These are phyloP conservation scores for Centropus unirufus DNA, from an alignment of 2,113 vertebrate genomes.

Conservation along the genomic window DNA sequence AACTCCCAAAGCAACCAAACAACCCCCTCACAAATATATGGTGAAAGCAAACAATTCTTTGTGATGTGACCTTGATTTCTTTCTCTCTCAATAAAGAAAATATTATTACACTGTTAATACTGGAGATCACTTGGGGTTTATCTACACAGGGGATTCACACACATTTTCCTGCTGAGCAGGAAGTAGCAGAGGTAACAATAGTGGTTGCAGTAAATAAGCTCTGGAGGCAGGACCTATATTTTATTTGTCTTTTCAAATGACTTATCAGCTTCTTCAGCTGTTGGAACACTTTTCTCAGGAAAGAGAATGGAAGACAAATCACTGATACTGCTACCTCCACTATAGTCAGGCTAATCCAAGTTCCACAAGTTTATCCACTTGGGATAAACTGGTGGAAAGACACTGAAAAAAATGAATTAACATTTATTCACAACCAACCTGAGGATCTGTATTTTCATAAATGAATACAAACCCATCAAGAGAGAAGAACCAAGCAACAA, in stretches of 20 bases:
- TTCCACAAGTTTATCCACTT: not conserved
- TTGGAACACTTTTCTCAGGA: not conserved
- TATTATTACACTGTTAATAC: not conserved
- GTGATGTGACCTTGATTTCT: slow-evolving; percentile 1
- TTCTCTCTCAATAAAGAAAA: not conserved
- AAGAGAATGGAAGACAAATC: slow-evolving; percentile 1
- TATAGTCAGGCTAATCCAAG: not conserved
- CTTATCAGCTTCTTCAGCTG: not conserved
- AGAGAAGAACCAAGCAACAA: not conserved
- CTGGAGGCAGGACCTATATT: not conserved
- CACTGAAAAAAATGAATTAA: not conserved
- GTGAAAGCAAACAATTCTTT: not conserved
- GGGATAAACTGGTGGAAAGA: not conserved
- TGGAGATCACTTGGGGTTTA: not conserved
- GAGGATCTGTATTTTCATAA: not conserved
- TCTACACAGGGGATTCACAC: not conserved
- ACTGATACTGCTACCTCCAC: not conserved
- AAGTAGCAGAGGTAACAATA: not conserved
- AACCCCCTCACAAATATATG: not conserved
- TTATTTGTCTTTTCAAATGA: slow-evolving; percentile 16
- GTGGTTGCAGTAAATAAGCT: not conserved
- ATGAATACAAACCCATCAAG: not conserved
- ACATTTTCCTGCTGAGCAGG: not conserved
- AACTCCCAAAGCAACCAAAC: not conserved
- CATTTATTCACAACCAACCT: slow-evolving; percentile 2